Evolutionary conservation across 2,888 invertebrate genomes (phyloP), one percentile per base, ranked within the genome.

Genomic region (Candidula unifasciata): DNA sequence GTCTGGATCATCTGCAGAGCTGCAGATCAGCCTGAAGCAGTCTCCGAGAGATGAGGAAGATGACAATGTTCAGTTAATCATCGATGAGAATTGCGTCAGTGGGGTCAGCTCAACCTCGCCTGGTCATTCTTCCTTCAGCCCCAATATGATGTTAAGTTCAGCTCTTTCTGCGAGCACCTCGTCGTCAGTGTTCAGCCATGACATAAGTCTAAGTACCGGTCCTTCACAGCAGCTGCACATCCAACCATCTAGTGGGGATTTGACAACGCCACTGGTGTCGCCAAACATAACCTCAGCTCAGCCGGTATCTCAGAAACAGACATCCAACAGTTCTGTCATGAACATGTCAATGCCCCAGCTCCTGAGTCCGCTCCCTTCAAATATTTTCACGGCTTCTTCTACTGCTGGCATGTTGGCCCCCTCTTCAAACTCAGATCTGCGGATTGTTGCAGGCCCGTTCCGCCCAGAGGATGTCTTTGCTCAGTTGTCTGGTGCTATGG

Each of bases 31-130:
- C 54, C 69, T 85, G 57, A 85, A 85, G 52, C 76, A 64, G 24
- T 85, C 85, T 13, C 81, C 85, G 13, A 27, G 81, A 8, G 81
- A 85, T 60, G 85, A 85, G 35, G 85, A 85, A 27, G 85, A 85
- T 68, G 85, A 85, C 71, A 85, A 85, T 74, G 68, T 85, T 66
- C 85, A 85, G 60, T 44, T 85, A 30, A 85, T 85, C 44, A 85
- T 85, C 37, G 85, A 85, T 71, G 85, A 85, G 52, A 85, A 85
- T 76, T 85, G 85, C 54, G 73, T 57, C 24, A 83, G 71, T 37
- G 85, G 85, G 6, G 54, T 81, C 27, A 77, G 77, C 60, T 85
- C 85, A 0, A 69, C 81, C 21, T 85, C 85, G 0, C 85, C 85
- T 16, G 85, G 77, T 27, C 81, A 81, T 52, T 81, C 85, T 30